These are phyloP conservation scores for Eristalis tenax DNA, from an alignment of 2,888 invertebrate species.

Conservation along the genomic window DNA sequence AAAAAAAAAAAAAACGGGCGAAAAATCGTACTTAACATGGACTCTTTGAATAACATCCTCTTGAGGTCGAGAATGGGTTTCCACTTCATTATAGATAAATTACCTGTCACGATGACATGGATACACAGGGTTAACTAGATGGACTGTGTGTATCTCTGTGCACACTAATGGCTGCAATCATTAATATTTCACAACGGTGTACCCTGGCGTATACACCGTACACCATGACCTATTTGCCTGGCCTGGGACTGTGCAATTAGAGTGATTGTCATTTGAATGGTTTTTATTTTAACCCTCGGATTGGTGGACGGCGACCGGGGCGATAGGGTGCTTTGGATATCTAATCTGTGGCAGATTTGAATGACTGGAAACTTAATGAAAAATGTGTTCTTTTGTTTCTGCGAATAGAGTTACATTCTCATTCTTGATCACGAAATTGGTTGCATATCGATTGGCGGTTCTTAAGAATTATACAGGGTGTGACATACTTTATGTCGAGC, in stretches of 20 bases:
- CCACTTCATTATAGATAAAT: slow-evolving; percentile 59
- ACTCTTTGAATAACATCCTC: background rate
- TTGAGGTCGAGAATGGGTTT: slow-evolving; percentile 15
- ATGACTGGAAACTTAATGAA: slow-evolving; percentile 20
- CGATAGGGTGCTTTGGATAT: background rate
- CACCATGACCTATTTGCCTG: slow-evolving; percentile 63
- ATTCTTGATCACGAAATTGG: too few relatives aligned
- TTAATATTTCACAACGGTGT: slow-evolving; percentile 59
- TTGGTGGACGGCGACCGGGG: background rate
- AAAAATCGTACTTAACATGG: too few relatives aligned
- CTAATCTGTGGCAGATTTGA: slow-evolving; percentile 13
- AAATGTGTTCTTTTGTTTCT: background rate
- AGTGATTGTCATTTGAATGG: slow-evolving; percentile 64
- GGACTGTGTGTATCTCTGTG: background rate
- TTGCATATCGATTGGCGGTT: too few relatives aligned
- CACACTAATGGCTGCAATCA: slow-evolving; percentile 44
- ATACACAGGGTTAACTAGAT: slow-evolving; percentile 37
- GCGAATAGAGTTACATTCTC: too few relatives aligned
- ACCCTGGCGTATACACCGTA: background rate
- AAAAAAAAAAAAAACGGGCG: too few relatives aligned
- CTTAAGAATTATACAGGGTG: too few relatives aligned
- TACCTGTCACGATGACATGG: slow-evolving; percentile 63
- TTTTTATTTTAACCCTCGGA: slow-evolving; percentile 14
- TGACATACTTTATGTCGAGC: too few relatives aligned
- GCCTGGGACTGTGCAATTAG: slow-evolving; percentile 54